phyloP scores from a whole-genome alignment of 2,113 vertebrate species.

The Rhea americana region DNA sequence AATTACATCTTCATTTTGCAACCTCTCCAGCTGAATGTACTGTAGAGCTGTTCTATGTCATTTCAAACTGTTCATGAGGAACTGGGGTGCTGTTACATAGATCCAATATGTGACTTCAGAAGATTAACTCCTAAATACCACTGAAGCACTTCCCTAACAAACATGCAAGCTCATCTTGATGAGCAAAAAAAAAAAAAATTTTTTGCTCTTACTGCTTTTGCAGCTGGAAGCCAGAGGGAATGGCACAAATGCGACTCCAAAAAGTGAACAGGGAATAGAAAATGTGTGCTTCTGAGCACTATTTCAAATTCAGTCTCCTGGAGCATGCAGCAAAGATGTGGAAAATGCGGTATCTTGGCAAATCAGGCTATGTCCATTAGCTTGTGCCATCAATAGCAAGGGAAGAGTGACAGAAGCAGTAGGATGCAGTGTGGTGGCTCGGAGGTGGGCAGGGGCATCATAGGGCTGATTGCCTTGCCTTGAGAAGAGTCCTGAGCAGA shows the following conservation, averaged over 20 bases:
- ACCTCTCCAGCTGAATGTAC: not conserved
- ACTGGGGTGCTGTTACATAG: not conserved
- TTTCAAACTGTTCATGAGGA: not conserved
- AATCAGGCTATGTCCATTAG: not conserved
- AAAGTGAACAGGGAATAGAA: not conserved
- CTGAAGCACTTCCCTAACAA: not conserved
- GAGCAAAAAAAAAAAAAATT: not conserved
- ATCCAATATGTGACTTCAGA: not conserved
- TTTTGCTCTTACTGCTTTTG: not conserved
- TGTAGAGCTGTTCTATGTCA: not conserved
- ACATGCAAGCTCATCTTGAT: not conserved
- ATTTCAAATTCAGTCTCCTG: not conserved
- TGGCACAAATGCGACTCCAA: not conserved
- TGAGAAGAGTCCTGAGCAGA: not conserved
- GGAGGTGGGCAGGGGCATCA: not conserved
- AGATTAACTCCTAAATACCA: not conserved
- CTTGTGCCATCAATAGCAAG: not conserved
- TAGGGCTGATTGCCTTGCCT: too few relatives aligned
- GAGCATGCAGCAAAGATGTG: not conserved
- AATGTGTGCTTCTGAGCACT: not conserved
- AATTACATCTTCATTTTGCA: not conserved
- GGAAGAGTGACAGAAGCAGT: not conserved
- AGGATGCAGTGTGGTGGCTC: not conserved
- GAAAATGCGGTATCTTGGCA: not conserved
- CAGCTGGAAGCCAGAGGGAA: not conserved